These are phyloP conservation scores for Drosophila dunni DNA, from an alignment of 1,140 invertebrate species.

Conservation along the genomic window DNA sequence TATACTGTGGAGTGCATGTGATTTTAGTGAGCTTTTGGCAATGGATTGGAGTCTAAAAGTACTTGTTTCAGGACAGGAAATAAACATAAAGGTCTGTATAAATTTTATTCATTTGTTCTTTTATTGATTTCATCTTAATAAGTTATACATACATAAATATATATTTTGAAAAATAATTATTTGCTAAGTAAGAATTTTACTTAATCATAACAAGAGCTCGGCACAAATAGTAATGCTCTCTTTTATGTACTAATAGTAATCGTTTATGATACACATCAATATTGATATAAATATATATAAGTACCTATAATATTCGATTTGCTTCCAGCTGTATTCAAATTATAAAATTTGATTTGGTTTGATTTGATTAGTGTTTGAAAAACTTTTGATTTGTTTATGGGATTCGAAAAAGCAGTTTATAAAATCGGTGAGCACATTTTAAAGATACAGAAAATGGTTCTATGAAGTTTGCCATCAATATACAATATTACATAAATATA, in stretches of 20 bases:
- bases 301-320: conserved; percentile 15
- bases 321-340: conserved; percentile 40
- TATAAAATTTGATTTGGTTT: conserved; percentile 15
- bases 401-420: conserved; percentile 41
- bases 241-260: conserved; percentile 46
- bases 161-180: conserved; percentile 47
- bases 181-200: conserved; percentile 21
- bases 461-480: conserved; percentile 21
- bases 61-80: too few species aligned
- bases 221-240: conserved; percentile 47
- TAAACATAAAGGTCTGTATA: too few species aligned
- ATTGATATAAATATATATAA: conserved; percentile 33
- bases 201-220: conserved; percentile 38
- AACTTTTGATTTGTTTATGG: conserved; percentile 40
- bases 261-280: conserved; percentile 38
- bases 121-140: conserved; percentile 21
- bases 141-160: conserved; percentile 32
- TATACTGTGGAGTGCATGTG: not conserved
- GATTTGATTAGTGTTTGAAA: conserved; percentile 14
- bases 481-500: conserved; percentile 39
- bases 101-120: not conserved
- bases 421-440: conserved; percentile 79
- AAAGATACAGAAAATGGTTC: conserved; percentile 36
- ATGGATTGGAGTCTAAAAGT: not conserved
- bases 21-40: not conserved